Evolutionary conservation across 2,888 invertebrate genomes (phyloP).

Genomic region (Sarcophaga variegata): DNA sequence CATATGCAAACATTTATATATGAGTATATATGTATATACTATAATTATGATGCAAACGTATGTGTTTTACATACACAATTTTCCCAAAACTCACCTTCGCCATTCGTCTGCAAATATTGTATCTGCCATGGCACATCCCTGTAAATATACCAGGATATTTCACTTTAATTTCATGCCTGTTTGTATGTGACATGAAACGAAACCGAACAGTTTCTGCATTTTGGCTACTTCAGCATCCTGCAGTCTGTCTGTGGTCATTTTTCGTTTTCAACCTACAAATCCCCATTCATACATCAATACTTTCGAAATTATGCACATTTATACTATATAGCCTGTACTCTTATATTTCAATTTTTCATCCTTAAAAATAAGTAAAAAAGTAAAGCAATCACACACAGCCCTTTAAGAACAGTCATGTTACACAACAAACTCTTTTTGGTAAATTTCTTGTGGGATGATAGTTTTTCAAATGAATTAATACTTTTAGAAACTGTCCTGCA

Average conservation of each 20-base stretch:
- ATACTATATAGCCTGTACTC: not conserved
- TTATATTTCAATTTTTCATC: not conserved
- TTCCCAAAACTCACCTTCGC: conserved; percentile 29
- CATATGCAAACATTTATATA: not conserved
- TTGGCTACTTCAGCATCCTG: conserved; percentile 16
- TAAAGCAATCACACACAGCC: too few relatives aligned
- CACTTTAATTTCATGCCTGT: conserved; percentile 17
- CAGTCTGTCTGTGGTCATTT: not conserved
- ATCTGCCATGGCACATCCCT: not conserved
- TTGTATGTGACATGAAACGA: not conserved
- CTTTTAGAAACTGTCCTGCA: not conserved
- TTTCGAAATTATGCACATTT: not conserved
- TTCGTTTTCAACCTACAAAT: not conserved
- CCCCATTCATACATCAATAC: conserved; percentile 19
- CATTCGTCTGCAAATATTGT: not conserved
- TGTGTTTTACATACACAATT: conserved; percentile 3
- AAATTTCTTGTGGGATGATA: not conserved
- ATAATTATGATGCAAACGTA: conserved; percentile 37
- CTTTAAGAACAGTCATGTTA: not conserved
- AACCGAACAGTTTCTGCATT: not conserved
- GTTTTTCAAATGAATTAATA: too few relatives aligned
- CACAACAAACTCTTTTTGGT: not conserved
- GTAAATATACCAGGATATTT: conserved; percentile 27
- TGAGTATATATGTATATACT: not conserved
- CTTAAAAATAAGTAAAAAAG: not conserved